Evolutionary conservation across 2,888 invertebrate genomes (phyloP), one percentile per base, ranked within the genome.

Genomic region (Plutella xylostella): DNA sequence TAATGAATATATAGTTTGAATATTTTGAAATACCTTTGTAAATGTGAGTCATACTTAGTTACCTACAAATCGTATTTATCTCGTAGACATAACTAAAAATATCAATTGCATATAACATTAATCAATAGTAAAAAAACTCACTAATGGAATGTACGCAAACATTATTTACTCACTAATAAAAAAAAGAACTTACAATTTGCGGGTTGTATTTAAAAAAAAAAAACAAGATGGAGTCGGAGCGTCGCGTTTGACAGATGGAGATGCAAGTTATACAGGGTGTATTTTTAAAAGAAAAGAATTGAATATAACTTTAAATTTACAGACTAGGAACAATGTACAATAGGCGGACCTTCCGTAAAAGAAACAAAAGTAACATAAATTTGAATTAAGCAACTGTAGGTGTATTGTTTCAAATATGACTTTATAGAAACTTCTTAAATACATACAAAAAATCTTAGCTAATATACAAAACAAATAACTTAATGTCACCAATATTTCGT

Each of bases 211-310:
- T 37, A 19, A 41, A 28, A 34, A 42, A 15, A 14, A n/a, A 22
- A 21, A 11, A 7, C 34, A 42, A 42, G 34, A 42, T 42, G 42
- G 42, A 33, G 34, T 21, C 14, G n/a, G 33, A 21, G 20, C 42
- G 42, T 14, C 20, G 19, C 18, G 21, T 14, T 42, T 42, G 42
- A 42, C 42, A 42, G 42, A 42, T 42, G 42, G 42, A 42, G 42
- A 33, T 42, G 42, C 21, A 14, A 19, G 30, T 20, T n/a, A 11
- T 34, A 42, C 21, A 42, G 34, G 42, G 15, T 42, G 33, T 9
- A 18, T n/a, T n/a, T n/a, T n/a, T n/a, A n/a, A n/a, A n/a, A n/a
- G n/a, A n/a, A n/a, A n/a, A n/a, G n/a, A n/a, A n/a, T n/a, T n/a
- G n/a, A n/a, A n/a, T n/a, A n/a, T n/a, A n/a, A n/a, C n/a, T n/a